Percentiles rank a stretch among this genome's conserved stretches.
Evolutionary conservation across 1,140 invertebrate species (phyloP).

Genomic region (Stenopsyche tienmushanensis): DNA sequence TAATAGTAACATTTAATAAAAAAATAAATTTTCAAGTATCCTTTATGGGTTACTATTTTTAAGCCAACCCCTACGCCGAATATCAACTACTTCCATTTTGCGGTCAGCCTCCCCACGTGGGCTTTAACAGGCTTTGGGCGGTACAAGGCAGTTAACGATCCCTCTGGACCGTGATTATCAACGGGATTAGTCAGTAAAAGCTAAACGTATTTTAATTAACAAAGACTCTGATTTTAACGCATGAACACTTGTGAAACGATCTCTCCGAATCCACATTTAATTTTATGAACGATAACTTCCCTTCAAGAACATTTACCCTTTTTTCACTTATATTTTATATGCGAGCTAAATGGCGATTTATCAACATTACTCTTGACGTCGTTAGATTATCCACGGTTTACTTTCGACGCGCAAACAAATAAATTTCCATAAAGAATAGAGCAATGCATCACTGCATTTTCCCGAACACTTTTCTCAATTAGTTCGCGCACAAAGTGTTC

Average conservation of each 20-base stretch:
- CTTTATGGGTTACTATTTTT: background rate
- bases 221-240: background rate
- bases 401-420: slow-evolving; percentile 34
- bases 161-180: slow-evolving; percentile 32
- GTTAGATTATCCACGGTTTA: no score
- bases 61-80: no score
- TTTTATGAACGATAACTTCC: no score
- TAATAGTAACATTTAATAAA: background rate
- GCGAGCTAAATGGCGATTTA: no score
- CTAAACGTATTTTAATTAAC: slow-evolving; percentile 30
- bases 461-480: slow-evolving; percentile 40
- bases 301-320: no score
- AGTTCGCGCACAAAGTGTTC: slow-evolving; percentile 31
- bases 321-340: no score
- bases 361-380: background rate
- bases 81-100: background rate
- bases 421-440: slow-evolving; percentile 32
- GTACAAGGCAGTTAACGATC: slow-evolving; percentile 32
- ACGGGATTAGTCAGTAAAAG: slow-evolving; percentile 22
- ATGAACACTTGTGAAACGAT: background rate
- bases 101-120: background rate
- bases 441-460: slow-evolving; percentile 28
- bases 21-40: background rate
- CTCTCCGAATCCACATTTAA: background rate
- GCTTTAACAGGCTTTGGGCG: slow-evolving; percentile 40